These are phyloP conservation scores for Scolopax mira DNA, from an alignment of 2,113 vertebrate genomes.

Conservation along the genomic window DNA sequence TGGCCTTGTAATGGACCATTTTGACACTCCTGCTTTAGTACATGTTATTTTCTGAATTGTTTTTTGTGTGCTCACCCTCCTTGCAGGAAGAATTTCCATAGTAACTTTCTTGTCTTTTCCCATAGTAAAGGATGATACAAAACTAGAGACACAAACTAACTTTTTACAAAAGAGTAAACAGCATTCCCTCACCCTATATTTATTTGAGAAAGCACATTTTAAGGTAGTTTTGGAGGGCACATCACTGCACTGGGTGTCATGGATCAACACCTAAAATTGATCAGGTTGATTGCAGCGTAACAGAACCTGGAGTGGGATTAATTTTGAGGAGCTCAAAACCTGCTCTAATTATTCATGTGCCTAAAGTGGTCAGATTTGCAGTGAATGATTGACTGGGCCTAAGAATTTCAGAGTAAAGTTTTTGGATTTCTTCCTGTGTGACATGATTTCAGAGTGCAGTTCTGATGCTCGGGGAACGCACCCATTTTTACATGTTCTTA, in stretches of 20 bases:
- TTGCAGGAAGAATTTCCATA: rapidly evolving
- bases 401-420: background rate
- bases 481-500: rapidly evolving
- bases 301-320: background rate
- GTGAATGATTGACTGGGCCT: background rate
- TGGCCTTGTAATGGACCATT: background rate
- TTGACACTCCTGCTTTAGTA: background rate
- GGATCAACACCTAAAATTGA: background rate
- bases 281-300: background rate
- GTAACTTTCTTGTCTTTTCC: background rate
- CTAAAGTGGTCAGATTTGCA: background rate
- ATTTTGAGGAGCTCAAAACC: background rate
- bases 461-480: rapidly evolving
- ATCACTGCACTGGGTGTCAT: background rate
- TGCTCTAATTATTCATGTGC: background rate
- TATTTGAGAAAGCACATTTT: background rate
- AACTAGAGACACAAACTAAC: background rate
- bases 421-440: background rate
- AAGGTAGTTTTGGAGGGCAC: background rate
- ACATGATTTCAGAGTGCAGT: background rate
- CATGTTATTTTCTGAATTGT: background rate
- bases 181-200: rapidly evolving
- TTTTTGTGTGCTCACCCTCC: background rate
- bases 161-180: background rate
- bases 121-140: rapidly evolving